Conservation (phyloP, 2,113 vertebrate genomes). For the Ursus arctos region DNA sequence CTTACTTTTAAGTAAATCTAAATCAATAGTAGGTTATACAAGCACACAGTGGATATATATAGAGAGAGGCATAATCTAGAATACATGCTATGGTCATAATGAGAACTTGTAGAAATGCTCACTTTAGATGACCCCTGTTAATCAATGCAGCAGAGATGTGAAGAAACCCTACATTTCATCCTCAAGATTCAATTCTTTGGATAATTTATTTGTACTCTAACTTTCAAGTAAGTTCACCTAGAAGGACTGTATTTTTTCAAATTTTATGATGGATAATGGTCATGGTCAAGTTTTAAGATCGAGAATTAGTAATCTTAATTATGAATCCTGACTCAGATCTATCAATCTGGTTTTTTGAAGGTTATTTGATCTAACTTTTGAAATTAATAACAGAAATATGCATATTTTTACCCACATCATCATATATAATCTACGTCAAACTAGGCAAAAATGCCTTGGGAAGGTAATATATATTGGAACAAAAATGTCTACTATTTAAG, state of each 20-base stretch:
- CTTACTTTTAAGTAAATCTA: constrained; percentile 62
- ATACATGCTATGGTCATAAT: background rate
- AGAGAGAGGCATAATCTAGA: background rate
- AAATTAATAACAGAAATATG: background rate
- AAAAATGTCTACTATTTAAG: background rate
- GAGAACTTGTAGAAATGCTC: background rate
- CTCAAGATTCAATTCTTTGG: background rate
- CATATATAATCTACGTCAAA: background rate
- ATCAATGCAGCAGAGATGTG: background rate
- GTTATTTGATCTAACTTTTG: background rate
- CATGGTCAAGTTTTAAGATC: background rate
- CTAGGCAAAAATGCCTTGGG: background rate
- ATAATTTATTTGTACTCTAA: background rate
- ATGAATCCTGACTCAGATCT: background rate
- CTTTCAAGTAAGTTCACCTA: background rate
- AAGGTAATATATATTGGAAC: background rate
- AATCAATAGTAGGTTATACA: constrained; percentile 36
- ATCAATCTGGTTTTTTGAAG: background rate
- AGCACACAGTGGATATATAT: background rate
- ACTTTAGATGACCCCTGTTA: background rate
- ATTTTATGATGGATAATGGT: background rate
- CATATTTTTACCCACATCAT: background rate
- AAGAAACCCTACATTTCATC: background rate
- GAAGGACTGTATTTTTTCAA: background rate
- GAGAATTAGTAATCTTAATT: background rate